Evolutionary conservation across 2,113 vertebrate genomes (phyloP).

Genomic region (Dendropsophus ebraccatus): DNA sequence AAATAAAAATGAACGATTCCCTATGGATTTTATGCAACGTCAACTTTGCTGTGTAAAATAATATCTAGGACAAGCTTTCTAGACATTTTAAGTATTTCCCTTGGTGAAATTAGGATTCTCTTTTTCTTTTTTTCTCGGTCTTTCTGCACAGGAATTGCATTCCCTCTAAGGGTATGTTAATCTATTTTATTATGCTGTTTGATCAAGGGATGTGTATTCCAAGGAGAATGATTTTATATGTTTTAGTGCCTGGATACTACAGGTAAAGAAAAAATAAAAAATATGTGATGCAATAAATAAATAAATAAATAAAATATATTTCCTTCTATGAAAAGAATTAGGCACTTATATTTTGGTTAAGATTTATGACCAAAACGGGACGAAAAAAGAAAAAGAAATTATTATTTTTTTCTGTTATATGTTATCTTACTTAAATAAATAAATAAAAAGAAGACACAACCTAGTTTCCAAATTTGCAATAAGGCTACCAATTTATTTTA

Average conservation of each 20-base stretch:
- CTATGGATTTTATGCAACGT: constrained; percentile 25
- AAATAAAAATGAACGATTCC: constrained; percentile 29
- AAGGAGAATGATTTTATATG: constrained; percentile 2
- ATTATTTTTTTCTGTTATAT: too few relatives aligned
- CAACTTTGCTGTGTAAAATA: constrained; percentile 21
- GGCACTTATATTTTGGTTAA: too few relatives aligned
- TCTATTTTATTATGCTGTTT: constrained; percentile 51
- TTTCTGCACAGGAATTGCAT: constrained; percentile 33
- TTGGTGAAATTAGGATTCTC: constrained; percentile 47
- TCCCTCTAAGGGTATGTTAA: constrained; percentile 51
- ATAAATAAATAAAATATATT: too few relatives aligned
- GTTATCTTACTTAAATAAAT: too few relatives aligned
- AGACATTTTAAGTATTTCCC: constrained; percentile 42
- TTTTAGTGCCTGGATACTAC: neutral
- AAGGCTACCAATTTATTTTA: too few relatives aligned
- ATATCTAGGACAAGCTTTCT: constrained; percentile 55
- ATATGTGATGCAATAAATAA: too few relatives aligned
- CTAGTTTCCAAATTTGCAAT: too few relatives aligned
- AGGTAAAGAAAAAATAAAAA: too few relatives aligned
- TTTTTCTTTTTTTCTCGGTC: constrained; percentile 31
- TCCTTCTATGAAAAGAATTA: too few relatives aligned
- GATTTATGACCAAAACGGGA: too few relatives aligned
- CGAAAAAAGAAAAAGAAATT: too few relatives aligned
- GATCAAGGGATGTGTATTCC: constrained; percentile 45
- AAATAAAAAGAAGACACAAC: too few relatives aligned